Evolutionary conservation across 2,113 vertebrate genomes (phyloP), one percentile per base, ranked within the genome.

Genomic region (Antigone vipio): DNA sequence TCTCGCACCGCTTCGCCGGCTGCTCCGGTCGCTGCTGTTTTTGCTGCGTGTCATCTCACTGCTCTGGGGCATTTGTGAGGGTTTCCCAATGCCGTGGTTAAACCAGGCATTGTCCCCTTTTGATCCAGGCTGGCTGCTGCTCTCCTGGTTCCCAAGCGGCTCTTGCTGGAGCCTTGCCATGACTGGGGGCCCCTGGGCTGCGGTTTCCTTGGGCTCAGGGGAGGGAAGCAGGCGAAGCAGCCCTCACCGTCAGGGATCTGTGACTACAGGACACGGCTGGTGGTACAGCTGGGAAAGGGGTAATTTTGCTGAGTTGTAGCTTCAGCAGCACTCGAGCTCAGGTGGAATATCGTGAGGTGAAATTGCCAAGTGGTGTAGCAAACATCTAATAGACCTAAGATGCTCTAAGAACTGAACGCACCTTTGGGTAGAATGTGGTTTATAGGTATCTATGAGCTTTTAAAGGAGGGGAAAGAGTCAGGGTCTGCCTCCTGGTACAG

Each of bases 1-100:
- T 66, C 76, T 64, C 0, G 0, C 29, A 18, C 11, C 0, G 0
- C 19, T 89, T 55, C 0, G 0, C 11, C 6, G 42, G 1, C 50
- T 55, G 44, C 30, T 76, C 32, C 0, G 0, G 9, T n/a, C 12
- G 23, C n/a, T 80, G 23, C 45, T 3, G 0, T 23, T 85, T 58
- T 56, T 4, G 4, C n/a, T 71, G 9, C 9, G 1, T 42, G 10
- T 26, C 19, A 2, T 60, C 27, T 50, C 30, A 3, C 38, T 20
- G 35, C 62, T 83, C 75, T 34, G 38, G 24, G n/a, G 21, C 32
- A 4, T 16, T 50, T 50, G 34, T 0, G 6, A 82, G 47, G 19
- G 19, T 84, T 91, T 87, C 34, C 40, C 27, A 52, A 6, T 12
- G 27, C 27, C 0, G 0, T 24, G 21, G 26, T 66, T 82, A 71